Conservation (phyloP, 35 echinoderm and acorn worm genomes). For the Apostichopus parvimensis region DNA sequence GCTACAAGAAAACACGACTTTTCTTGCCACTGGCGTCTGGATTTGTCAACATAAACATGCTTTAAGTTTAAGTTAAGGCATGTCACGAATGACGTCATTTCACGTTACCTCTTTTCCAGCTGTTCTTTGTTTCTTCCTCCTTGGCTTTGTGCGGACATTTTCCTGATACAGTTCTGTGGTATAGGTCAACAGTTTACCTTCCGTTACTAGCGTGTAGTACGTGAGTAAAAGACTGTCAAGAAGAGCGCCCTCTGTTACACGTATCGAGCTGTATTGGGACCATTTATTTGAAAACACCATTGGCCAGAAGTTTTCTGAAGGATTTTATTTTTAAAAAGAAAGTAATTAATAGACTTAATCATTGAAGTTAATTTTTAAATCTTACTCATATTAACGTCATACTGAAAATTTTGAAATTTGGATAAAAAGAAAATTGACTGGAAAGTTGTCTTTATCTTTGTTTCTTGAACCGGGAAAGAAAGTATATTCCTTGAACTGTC, state of each 20-base stretch:
- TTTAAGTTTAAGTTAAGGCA: not conserved
- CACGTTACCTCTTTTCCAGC: not conserved
- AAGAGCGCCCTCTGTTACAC: slow-evolving; percentile 73
- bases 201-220: slow-evolving; percentile 53
- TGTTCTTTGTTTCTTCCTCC: slow-evolving; percentile 29
- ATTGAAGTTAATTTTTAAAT: not conserved
- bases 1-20: too few relatives aligned
- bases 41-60: too few relatives aligned
- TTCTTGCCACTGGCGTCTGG: too few relatives aligned
- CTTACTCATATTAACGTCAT: not conserved
- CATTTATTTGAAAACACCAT: slow-evolving; percentile 71
- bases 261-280: slow-evolving; percentile 73
- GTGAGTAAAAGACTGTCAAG: slow-evolving; percentile 60
- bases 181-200: slow-evolving; percentile 53
- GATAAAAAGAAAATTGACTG: too few relatives aligned
- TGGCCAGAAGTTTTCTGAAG: slow-evolving; percentile 74
- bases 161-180: slow-evolving; percentile 58
- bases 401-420: too few relatives aligned
- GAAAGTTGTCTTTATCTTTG: too few relatives aligned
- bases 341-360: too few relatives aligned
- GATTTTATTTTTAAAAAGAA: not conserved
- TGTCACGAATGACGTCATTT: slow-evolving; percentile 2
- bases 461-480: too few relatives aligned
- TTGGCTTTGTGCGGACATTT: slow-evolving; percentile 45
- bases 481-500: too few relatives aligned